A percentile compares a stretch with the other conserved stretches of the same genome.
These are phyloP conservation scores for Phania funesta DNA, from an alignment of 2,888 invertebrate species.

Conservation along the genomic window DNA sequence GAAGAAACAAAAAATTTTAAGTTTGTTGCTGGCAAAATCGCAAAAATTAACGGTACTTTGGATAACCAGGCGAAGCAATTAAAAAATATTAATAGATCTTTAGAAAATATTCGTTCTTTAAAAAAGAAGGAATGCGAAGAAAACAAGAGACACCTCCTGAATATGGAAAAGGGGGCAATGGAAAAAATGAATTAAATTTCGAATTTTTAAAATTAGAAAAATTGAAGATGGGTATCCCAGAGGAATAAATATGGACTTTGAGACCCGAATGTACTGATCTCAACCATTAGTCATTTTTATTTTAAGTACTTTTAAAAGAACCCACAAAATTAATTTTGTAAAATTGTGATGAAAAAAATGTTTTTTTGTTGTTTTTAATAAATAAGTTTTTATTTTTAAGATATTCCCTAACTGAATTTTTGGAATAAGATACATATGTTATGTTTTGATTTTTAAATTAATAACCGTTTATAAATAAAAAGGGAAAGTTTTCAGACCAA, in stretches of 20 bases:
- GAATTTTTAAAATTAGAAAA: slow-evolving; percentile 26
- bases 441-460: neutral
- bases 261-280: neutral
- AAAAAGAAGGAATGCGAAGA: neutral
- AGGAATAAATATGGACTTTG: too few relatives aligned
- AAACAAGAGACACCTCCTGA: neutral
- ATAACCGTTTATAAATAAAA: too few relatives aligned
- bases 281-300: neutral
- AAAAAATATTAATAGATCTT: neutral
- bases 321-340: neutral
- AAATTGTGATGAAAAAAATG: neutral
- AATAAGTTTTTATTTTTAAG: too few relatives aligned
- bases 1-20: neutral
- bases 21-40: too few relatives aligned
- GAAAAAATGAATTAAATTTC: slow-evolving; percentile 4
- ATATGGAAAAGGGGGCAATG: neutral
- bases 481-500: too few relatives aligned
- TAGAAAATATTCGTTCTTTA: slow-evolving; percentile 5
- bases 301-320: neutral
- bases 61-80: neutral
- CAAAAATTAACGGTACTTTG: neutral
- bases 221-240: too few relatives aligned
- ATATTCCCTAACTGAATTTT: too few relatives aligned
- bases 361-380: too few relatives aligned
- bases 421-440: too few relatives aligned